These are phyloP conservation scores for Tipula vernalis DNA, from an alignment of 2,888 invertebrate species.

Conservation along the genomic window DNA sequence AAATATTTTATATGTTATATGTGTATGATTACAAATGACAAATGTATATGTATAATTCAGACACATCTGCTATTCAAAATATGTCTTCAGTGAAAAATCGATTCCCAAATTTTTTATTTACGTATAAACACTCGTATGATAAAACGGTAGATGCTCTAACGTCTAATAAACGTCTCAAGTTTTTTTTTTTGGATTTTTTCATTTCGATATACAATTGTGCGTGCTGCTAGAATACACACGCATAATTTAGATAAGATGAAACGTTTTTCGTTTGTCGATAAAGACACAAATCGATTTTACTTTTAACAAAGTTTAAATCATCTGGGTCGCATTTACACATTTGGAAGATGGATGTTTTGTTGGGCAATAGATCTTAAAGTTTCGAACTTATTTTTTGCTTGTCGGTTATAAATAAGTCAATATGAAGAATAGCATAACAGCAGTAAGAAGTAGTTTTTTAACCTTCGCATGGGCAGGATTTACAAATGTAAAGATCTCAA, in stretches of 20 bases:
- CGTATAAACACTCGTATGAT: not conserved
- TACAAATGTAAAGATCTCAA: no score
- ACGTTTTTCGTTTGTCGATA: not conserved
- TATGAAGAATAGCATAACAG: no score
- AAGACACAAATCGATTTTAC: not conserved
- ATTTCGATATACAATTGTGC: not conserved
- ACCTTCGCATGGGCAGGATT: no score
- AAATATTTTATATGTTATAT: not conserved
- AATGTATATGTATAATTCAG: not conserved
- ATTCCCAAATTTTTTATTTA: not conserved
- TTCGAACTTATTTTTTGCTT: no score
- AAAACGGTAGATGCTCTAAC: not conserved
- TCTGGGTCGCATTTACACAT: not conserved
- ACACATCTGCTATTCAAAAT: not conserved
- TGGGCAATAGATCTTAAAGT: not conserved
- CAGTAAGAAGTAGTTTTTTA: no score
- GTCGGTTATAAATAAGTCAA: no score
- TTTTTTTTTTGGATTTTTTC: no score
- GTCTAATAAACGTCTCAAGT: not conserved
- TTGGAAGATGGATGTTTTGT: not conserved
- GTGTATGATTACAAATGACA: no score
- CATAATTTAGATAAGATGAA: not conserved
- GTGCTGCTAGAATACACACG: not conserved
- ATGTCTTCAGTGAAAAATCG: not conserved
- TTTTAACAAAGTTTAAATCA: not conserved